A percentile compares a stretch with the other conserved stretches of the same genome.
These are phyloP conservation scores for Digitonthophagus gazella DNA, from an alignment of 2,888 invertebrate genomes.

Conservation along the genomic window DNA sequence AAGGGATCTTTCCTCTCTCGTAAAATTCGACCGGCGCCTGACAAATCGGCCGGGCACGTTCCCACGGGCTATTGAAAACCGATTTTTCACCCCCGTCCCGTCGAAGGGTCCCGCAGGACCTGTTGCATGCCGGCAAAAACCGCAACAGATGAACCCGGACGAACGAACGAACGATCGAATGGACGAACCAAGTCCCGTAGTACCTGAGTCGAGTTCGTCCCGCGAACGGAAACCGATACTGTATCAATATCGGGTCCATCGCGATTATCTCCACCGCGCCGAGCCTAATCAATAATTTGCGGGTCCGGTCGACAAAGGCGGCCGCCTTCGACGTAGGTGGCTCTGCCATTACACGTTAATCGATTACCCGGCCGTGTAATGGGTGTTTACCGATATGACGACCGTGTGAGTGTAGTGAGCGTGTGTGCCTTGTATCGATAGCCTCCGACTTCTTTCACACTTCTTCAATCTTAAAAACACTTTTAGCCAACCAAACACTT, in stretches of 20 bases:
- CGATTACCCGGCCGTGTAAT: slow-evolving; percentile 22
- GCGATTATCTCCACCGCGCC: too few relatives aligned
- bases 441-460: too few relatives aligned
- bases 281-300: too few relatives aligned
- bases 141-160: neutral
- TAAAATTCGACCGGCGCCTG: slow-evolving; percentile 8
- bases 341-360: slow-evolving; percentile 21
- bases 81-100: slow-evolving; percentile 6
- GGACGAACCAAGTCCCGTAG: too few relatives aligned
- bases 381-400: slow-evolving; percentile 26
- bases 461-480: too few relatives aligned
- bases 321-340: slow-evolving; percentile 22
- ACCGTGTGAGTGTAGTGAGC: too few relatives aligned
- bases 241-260: too few relatives aligned
- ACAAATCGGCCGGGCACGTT: slow-evolving; percentile 5
- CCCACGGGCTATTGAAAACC: slow-evolving; percentile 10
- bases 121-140: slow-evolving; percentile 6
- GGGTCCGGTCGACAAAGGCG: neutral
- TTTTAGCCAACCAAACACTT: too few relatives aligned
- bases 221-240: too few relatives aligned
- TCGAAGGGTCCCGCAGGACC: neutral
- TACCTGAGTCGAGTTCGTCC: too few relatives aligned
- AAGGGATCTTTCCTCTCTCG: neutral
- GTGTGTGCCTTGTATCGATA: too few relatives aligned
- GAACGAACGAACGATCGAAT: too few relatives aligned